Base-by-base conservation (phyloP, 2,797 vertebrate species). In the Myotis myotis region DNA sequence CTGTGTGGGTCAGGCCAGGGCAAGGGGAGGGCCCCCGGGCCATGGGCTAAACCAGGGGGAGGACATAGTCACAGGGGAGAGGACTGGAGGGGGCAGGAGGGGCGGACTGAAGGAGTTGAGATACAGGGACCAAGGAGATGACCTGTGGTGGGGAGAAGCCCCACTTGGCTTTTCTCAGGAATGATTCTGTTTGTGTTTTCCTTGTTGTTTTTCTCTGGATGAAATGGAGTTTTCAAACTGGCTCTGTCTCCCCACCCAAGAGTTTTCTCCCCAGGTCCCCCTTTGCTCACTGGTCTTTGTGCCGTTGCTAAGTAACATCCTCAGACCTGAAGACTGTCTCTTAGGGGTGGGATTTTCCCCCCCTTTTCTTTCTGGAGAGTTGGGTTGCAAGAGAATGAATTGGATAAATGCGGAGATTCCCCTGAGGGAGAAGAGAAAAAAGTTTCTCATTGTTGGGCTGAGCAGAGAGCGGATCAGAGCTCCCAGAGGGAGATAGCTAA, bases 241-340 rank as follows among this genome's bases (percentile, higher is more conserved):
- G 71, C 91, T 97, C 97, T 97, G 98, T 98, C 98, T 99, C 98
- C 98, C 98, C 97, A 98, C 97, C 98, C 91, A 90, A 95, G 96
- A 97, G 96, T 97, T 97, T 97, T 97, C 95, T 95, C 94, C 94
- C 85, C 96, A 96, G 85, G 94, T 95, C 93, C 93, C 94, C 76
- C 91, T 94, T 80, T 75, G 96, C 97, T 87, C 94, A 47, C 94
- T 87, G 92, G 96, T 96, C 97, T 98, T 98, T 98, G 97, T 98
- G 97, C 94, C 71, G 98, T 98, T 98, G 98, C 98, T 98, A 98
- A 97, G 98, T 96, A 97, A 98, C 98, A 91, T 92, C 72, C 82
- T 62, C 93, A 96, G 98, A 97, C 96, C 97, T 97, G 97, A 96
- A 97, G 97, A 97, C 95, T 86, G 92, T 96, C 97, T 97, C 96